Base-by-base conservation (phyloP, 1,140 invertebrate genomes). In the Battus philenor region DNA sequence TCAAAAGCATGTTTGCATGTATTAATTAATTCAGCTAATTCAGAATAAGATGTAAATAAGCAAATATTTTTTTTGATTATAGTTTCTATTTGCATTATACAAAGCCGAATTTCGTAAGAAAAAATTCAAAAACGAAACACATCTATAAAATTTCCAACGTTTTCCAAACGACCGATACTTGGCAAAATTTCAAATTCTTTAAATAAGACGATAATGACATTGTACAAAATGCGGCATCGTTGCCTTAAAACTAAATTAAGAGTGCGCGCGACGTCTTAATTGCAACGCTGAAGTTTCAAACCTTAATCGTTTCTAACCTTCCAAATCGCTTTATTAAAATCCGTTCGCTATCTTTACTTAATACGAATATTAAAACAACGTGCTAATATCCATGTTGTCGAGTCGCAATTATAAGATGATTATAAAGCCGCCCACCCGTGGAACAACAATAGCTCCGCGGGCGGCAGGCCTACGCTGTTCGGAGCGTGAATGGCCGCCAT, bases 381-480 rank as follows among this genome's bases (percentile, higher is more conserved):
- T 46, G 47, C 49, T 51, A 51, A 54, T 54, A 51, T 54, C 47
- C 47, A 54, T 54, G 50, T 58, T 50, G 50, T 54, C 52, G 48
- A 34, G 11, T 13, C 10, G 50, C 47, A 50, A 60, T 60, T 56
- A 60, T 52, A 39, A 22, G 27, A 22, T 27, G 57, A 50, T 56
- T 53, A 50, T 56, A 50, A 59, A 45, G 47, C 49, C 52, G 20
- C 57, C 57, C 30, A 55, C 57, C 29, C 57, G 49, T 16, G 13
- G 29, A 11, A 32, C 30, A 27, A 60, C 53, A 56, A 56, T 53
- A 31, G 46, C 7, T 18, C 44, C 47, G 49, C 52, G 46, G 53
- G 57, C 49, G 50, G 30, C 22, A 32, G 22, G 43, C 53, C 44
- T 44, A 53, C 53, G 49, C 49, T 13, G 5, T 31, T 7, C 10